A percentile compares a stretch with the other conserved stretches of the same genome.
Evolutionary conservation across 2,797 vertebrate genomes (phyloP).

Genomic region (Schizopygopsis malacanthus): DNA sequence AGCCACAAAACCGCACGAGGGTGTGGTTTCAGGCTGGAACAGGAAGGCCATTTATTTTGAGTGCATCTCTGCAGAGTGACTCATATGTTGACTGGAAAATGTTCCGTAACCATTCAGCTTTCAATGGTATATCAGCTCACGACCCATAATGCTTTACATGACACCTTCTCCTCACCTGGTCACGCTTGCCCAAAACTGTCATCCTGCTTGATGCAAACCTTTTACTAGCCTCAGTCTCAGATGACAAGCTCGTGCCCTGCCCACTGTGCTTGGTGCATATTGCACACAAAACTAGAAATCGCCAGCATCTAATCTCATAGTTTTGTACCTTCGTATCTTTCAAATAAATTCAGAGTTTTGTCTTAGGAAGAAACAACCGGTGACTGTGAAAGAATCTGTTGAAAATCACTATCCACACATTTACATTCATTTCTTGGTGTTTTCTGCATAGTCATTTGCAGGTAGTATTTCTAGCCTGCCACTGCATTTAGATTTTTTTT

Average conservation of each 20-base stretch:
- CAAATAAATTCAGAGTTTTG: not conserved
- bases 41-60: constrained; percentile 97
- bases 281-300: not conserved
- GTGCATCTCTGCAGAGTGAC: constrained; percentile 92
- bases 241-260: not conserved
- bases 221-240: not conserved
- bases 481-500: not conserved
- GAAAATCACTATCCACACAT: constrained; percentile 15
- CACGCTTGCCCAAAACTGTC: constrained; percentile 9
- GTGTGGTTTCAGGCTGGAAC: constrained; percentile 91
- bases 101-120: constrained; percentile 81
- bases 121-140: constrained; percentile 83
- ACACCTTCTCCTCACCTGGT: constrained; percentile 68
- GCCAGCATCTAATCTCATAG: constrained; percentile 15
- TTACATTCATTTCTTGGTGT: constrained; percentile 3
- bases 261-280: not conserved
- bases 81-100: constrained; percentile 97
- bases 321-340: not conserved
- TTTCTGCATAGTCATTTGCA: constrained; percentile 28
- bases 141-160: constrained; percentile 64
- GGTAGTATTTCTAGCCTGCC: constrained; percentile 12
- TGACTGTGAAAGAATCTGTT: not conserved
- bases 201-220: constrained; percentile 3
- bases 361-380: not conserved
- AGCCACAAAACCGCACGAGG: constrained; percentile 86